Conservation (phyloP, 2,113 vertebrate genomes). For the Hippocampus abdominalis region DNA sequence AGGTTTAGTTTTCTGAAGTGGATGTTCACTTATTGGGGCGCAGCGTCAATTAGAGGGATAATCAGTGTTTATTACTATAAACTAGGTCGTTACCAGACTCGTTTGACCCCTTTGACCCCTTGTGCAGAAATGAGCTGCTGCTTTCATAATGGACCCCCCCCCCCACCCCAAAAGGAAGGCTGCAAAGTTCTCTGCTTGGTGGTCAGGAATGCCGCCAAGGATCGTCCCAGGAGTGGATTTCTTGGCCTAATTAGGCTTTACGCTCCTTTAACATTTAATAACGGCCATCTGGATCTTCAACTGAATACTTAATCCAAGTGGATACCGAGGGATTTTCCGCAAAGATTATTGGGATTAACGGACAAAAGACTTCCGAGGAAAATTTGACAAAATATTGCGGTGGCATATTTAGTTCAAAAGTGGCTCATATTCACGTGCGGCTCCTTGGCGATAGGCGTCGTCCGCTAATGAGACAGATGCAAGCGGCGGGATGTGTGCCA, state of each 20-base stretch:
- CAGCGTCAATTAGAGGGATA: background rate
- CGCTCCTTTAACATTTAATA: constrained; percentile 72
- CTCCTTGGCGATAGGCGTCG: background rate
- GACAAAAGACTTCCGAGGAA: constrained; percentile 49
- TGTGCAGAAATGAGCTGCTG: constrained; percentile 29
- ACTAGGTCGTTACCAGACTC: background rate
- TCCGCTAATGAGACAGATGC: constrained; percentile 34
- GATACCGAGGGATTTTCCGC: constrained; percentile 61
- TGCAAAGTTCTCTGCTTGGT: constrained; percentile 42
- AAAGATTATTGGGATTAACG: constrained; percentile 71
- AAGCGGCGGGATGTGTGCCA: constrained; percentile 40
- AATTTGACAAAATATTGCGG: constrained; percentile 31
- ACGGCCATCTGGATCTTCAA: constrained; percentile 61
- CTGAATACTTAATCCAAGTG: constrained; percentile 66
- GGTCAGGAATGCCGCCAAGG: constrained; percentile 59
- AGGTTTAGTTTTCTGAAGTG: too few species aligned
- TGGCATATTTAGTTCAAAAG: constrained; percentile 12
- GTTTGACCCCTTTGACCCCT: background rate
- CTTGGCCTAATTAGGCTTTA: constrained; percentile 69
- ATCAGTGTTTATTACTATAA: background rate
- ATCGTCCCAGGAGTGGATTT: constrained; percentile 62
- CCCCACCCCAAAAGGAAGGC: background rate
- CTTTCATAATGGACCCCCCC: constrained; percentile 59
- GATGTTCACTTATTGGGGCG: background rate
- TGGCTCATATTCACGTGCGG: constrained; percentile 1